A percentile compares a stretch with the other conserved stretches of the same genome.
phyloP scores from a whole-genome alignment of 2,797 vertebrate genomes.

The Eutrigla gurnardus region DNA sequence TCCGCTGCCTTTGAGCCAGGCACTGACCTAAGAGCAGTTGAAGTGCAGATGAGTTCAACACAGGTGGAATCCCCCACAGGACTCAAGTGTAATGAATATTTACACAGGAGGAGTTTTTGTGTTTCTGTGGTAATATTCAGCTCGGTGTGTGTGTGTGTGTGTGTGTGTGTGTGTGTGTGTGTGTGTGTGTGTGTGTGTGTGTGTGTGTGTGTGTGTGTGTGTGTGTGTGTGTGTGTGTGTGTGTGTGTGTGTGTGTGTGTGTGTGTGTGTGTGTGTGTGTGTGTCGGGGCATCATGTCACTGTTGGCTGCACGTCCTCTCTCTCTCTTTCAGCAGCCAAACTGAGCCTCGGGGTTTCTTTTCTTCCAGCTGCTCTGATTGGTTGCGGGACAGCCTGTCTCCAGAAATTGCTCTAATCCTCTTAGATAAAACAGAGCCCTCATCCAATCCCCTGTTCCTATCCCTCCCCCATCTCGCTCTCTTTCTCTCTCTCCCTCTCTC shows the following conservation, averaged over 20 bases:
- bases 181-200: conserved; percentile 29
- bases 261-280: conserved; percentile 27
- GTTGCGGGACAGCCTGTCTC: conserved; percentile 80
- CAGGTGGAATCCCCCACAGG: neutral
- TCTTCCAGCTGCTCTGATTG: conserved; percentile 66
- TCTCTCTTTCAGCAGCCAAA: conserved; percentile 53
- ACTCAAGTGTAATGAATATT: neutral
- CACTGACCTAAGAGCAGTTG: conserved; percentile 1
- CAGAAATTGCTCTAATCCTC: conserved; percentile 90
- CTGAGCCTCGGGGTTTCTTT: conserved; percentile 53
- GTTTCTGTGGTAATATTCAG: neutral
- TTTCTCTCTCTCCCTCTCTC: conserved; percentile 28
- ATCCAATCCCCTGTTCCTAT: conserved; percentile 74
- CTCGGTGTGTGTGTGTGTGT: conserved; percentile 3
- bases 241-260: conserved; percentile 6
- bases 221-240: conserved; percentile 24
- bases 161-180: conserved; percentile 11
- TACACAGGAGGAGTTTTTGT: neutral
- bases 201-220: too few species aligned
- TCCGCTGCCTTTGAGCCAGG: conserved; percentile 10
- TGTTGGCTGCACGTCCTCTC: neutral
- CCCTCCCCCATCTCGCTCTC: conserved; percentile 37
- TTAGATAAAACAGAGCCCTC: conserved; percentile 85
- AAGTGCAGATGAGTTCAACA: conserved; percentile 5
- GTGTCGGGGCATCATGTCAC: conserved; percentile 44